Conservation (phyloP, 2,888 invertebrate genomes). For the Diachrysia chrysitis region DNA sequence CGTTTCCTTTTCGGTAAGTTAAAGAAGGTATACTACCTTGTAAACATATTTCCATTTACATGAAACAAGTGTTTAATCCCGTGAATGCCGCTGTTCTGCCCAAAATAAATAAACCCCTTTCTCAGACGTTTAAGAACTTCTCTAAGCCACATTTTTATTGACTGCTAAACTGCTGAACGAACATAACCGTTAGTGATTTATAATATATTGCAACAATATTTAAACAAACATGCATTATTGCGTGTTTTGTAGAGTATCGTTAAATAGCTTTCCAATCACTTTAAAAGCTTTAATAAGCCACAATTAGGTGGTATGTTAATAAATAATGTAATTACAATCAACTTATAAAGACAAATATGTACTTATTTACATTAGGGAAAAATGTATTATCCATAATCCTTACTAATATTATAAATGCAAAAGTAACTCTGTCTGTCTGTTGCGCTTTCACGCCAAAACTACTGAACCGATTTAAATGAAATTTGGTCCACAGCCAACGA, state of each 20-base stretch:
- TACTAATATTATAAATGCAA: no score
- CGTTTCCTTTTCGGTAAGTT: no score
- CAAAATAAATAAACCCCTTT: conserved; percentile 70
- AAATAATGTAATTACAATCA: conserved; percentile 20
- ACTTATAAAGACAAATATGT: background rate
- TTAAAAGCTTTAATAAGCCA: conserved; percentile 57
- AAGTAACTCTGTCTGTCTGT: no score
- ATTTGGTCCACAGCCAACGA: no score
- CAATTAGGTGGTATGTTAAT: conserved; percentile 18
- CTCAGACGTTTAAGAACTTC: conserved; percentile 26
- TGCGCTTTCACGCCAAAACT: no score
- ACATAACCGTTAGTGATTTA: conserved; percentile 23
- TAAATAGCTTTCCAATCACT: conserved; percentile 58
- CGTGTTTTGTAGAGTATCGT: conserved; percentile 30
- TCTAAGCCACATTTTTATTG: conserved; percentile 24
- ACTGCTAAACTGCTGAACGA: conserved; percentile 15
- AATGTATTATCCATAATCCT: no score
- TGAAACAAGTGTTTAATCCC: conserved; percentile 89
- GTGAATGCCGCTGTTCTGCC: conserved; percentile 80
- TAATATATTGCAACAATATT: conserved; percentile 14
- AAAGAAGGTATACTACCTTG: conserved; percentile 81
- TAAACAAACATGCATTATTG: conserved; percentile 20
- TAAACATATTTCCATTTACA: conserved; percentile 81
- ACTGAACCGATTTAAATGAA: no score
- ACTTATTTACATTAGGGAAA: background rate